Evolutionary conservation across 64 coral and sea anemone genomes (phyloP), one percentile per base, ranked within the genome.

Genomic region (Stylophora pistillata): DNA sequence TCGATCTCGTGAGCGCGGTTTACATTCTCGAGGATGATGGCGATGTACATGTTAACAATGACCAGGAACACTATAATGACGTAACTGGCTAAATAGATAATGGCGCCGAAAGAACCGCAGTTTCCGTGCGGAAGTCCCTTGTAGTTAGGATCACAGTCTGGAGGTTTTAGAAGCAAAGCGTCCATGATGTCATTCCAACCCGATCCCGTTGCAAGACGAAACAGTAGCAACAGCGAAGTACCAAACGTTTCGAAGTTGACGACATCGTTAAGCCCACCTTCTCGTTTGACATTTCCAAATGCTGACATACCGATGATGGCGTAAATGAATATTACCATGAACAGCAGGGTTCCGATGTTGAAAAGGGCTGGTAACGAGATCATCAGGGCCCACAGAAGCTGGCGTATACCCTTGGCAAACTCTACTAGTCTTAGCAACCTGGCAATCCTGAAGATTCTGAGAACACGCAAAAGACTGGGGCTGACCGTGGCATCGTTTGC

Each of bases 221-320:
- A 95, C 63, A 98, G 56, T 0, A 98, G 56, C 77, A 98, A 71
- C 71, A 98, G 89, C 15, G 92, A 94, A 63, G 64, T 92, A 10
- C 90, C 75, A 83, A 98, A 95, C 23, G 87, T 98, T 56, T 98
- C 86, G 29, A 98, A 98, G 77, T 98, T 98, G 4, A 98, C 90
- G n/a, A 84, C 76, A 21, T 98, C 96, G 56, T 98, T 87, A 10
- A 98, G 63, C 18, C 53, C 88, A 13, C 96, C 96, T 77, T 92
- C 86, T 74, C 92, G 92, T 23, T 88, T 92, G 56, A 98, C 75
- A 71, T 92, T 72, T 10, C 93, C 93, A 47, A 95, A 98, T 12
- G 90, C 76, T 0, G 93, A 90, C 96, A 98, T 98, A 1, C 93
- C 93, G 52, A 98, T 87, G 30, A 93, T 93, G 21, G 96, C 96